A percentile compares a stretch with the other conserved stretches of the same genome.
phyloP scores from a whole-genome alignment of 2,113 vertebrate genomes.

The Burhinus bistriatus region DNA sequence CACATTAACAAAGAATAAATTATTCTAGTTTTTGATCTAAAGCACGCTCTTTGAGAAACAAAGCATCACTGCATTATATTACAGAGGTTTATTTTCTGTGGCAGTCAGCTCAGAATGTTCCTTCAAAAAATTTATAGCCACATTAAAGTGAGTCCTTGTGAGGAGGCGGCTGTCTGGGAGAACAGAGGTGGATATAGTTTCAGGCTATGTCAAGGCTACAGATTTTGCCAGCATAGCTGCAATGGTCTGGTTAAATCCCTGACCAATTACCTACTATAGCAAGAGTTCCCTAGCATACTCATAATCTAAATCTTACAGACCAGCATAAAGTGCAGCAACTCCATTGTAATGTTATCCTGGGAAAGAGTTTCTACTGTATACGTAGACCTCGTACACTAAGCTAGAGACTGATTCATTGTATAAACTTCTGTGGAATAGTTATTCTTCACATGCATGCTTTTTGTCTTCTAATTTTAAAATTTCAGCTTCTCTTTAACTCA shows the following conservation, averaged over 20 bases:
- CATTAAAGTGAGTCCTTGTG: conserved; percentile 32
- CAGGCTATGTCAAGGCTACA: neutral
- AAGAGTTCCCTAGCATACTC: neutral
- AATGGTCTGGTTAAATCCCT: neutral
- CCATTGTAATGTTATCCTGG: neutral
- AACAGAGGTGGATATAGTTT: neutral
- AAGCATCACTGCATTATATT: neutral
- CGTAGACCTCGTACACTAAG: neutral
- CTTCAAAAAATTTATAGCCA: conserved; percentile 41
- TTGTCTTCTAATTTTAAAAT: neutral
- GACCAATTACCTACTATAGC: neutral
- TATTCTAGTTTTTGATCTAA: neutral
- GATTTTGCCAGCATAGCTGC: neutral
- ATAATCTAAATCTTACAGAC: neutral
- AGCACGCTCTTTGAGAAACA: neutral
- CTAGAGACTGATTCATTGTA: neutral
- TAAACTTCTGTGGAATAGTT: neutral
- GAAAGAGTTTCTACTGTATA: neutral
- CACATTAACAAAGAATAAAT: neutral
- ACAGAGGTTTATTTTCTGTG: conserved; percentile 23
- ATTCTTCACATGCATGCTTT: neutral
- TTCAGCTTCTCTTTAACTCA: neutral
- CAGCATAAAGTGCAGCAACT: neutral
- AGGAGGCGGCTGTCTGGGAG: neutral
- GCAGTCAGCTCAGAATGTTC: neutral